phyloP scores from a whole-genome alignment of 2,113 vertebrate genomes.

The Machaerirhynchus nigripectus region DNA sequence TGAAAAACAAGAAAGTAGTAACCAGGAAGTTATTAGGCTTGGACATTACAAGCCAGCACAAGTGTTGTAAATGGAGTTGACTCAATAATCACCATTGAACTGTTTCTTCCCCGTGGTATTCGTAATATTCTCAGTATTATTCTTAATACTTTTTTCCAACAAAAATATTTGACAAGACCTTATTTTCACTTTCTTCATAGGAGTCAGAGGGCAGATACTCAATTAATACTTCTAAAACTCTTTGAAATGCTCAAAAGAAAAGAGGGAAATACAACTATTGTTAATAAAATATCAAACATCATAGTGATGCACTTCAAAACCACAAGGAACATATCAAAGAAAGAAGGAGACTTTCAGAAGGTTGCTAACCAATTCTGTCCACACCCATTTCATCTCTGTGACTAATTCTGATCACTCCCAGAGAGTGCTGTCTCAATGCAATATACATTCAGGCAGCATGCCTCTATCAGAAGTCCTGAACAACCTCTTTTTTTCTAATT shows the following conservation, averaged over 20 bases:
- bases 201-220: not conserved
- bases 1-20: not conserved
- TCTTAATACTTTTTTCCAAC: not conserved
- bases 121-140: not conserved
- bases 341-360: not conserved
- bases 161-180: not conserved
- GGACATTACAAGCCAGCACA: not conserved
- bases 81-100: not conserved
- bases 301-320: constrained; percentile 9
- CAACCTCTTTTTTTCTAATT: not conserved
- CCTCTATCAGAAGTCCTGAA: not conserved
- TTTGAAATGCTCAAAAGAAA: constrained; percentile 4
- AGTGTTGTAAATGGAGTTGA: not conserved
- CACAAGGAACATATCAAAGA: constrained; percentile 19
- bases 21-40: not conserved
- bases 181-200: not conserved
- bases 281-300: constrained; percentile 37
- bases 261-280: not conserved
- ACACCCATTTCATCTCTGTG: not conserved
- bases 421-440: not conserved
- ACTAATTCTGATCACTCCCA: not conserved
- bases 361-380: not conserved
- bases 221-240: constrained; percentile 13
- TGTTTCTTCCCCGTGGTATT: not conserved
- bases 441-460: not conserved